These are phyloP conservation scores for Drosophila neutralis DNA, from an alignment of 2,888 invertebrate genomes.

Conservation along the genomic window DNA sequence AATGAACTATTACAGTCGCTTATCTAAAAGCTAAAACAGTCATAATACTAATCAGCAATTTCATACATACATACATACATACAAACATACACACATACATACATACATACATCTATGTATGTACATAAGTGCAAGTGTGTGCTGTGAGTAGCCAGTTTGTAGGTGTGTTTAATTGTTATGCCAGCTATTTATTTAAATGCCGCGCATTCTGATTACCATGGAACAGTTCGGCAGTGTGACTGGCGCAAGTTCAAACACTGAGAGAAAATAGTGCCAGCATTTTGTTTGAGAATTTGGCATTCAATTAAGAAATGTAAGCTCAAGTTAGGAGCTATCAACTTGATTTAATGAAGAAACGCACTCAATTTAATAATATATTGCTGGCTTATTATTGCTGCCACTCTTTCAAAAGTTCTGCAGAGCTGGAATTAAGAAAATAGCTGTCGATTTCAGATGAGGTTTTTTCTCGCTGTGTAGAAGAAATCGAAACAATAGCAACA, in stretches of 20 bases:
- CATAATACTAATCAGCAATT: background rate
- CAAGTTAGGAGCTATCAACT: background rate
- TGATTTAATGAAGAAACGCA: background rate
- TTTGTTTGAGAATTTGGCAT: background rate
- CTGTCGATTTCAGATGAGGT: background rate
- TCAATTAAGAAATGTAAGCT: background rate
- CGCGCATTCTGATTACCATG: background rate
- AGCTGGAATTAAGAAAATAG: background rate
- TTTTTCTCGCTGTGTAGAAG: background rate
- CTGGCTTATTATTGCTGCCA: background rate
- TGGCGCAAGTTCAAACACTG: background rate
- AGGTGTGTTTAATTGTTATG: slow-evolving; percentile 19
- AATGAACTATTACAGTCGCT: background rate
- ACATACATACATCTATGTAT: too few relatives aligned
- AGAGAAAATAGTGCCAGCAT: background rate
- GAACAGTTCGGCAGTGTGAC: background rate
- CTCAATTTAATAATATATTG: background rate
- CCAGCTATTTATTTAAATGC: slow-evolving; percentile 29
- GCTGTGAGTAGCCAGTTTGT: background rate
- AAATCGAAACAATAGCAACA: background rate
- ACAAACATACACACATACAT: background rate
- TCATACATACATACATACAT: background rate
- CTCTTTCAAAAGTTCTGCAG: background rate
- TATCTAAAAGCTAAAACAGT: background rate
- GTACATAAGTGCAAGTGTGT: background rate